phyloP scores from a whole-genome alignment of 2,888 invertebrate species.

The Lasiommata megera region DNA sequence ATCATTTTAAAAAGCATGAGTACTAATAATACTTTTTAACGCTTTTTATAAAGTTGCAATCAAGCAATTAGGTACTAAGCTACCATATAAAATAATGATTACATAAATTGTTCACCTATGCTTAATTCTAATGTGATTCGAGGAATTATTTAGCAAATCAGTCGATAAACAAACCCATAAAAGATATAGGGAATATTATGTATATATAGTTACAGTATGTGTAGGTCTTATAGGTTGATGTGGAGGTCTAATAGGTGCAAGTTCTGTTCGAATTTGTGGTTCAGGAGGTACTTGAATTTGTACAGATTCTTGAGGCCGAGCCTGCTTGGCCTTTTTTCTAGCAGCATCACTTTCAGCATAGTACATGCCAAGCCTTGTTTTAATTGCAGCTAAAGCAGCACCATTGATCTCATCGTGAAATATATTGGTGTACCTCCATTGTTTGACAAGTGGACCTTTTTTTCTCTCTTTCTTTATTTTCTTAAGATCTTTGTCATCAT shows the following conservation, averaged over 20 bases:
- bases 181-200: conserved; percentile 34
- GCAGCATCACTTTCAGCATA: conserved; percentile 77
- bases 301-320: conserved; percentile 54
- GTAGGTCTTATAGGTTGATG: conserved; percentile 58
- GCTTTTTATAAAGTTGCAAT: background rate
- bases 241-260: conserved; percentile 29
- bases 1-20: background rate
- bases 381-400: conserved; percentile 75
- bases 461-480: conserved; percentile 69
- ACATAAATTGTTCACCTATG: background rate
- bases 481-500: conserved; percentile 46
- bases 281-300: conserved; percentile 59
- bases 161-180: conserved; percentile 4
- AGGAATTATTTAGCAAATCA: conserved; percentile 11
- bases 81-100: background rate
- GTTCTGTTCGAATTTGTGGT: conserved; percentile 29
- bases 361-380: conserved; percentile 75
- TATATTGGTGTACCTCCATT: conserved; percentile 80
- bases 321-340: conserved; percentile 70
- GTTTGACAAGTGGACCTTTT: conserved; percentile 74
- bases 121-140: conserved; percentile 10
- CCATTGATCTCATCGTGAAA: conserved; percentile 81
- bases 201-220: conserved; percentile 70
- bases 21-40: background rate
- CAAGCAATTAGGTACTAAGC: conserved; percentile 2